Base-by-base conservation (phyloP, 2,113 vertebrate species). In the Oceanites oceanicus region DNA sequence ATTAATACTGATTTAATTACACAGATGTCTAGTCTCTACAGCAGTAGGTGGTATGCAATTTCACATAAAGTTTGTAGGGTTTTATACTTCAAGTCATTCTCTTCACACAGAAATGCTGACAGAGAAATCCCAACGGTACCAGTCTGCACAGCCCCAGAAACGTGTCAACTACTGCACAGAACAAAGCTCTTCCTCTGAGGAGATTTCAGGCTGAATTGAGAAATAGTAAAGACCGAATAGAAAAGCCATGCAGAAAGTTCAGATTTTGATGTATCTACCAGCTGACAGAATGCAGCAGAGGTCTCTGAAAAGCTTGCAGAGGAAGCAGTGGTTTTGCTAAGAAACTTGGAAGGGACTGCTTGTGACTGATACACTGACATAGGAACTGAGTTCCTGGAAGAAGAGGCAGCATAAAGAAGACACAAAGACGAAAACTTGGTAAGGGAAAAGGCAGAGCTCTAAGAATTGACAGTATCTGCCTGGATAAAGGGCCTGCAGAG, bases 311-410 rank as follows among this genome's bases (percentile, higher is more conserved):
- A 79, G 40, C 49, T 53, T 0, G 6, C 9, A 29, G 32, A 79
- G 12, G 34, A 89, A 82, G 49, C 58, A 66, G 68, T 55, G 17
- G 32, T 45, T 84, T 55, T 71, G 65, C 61, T 56, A 56, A 70
- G 34, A 73, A 56, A 76, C 30, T 80, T 68, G 26, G 50, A 89
- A 84, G 36, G 44, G 30, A 47, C 49, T 70, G 42, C 29, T 77
- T 0, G 0, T 23, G 29, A 50, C 75, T 50, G 40, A 19, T 29
- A n/a, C 8, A 10, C 55, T 49, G 79, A 45, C 44, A 40, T 0
- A 36, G 36, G 40, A 82, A 79, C 27, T 6, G 58, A 79, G 27
- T 4, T 72, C 22, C 44, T 82, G 56, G 58, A 59, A 87, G 49
- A 88, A 74, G 36, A 79, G n/a, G 7, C 36, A 83, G 32, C 3